A percentile compares a stretch with the other conserved stretches of the same genome.
These are phyloP conservation scores for Arremon aurantiirostris DNA, from an alignment of 2,797 vertebrate genomes.

Conservation along the genomic window DNA sequence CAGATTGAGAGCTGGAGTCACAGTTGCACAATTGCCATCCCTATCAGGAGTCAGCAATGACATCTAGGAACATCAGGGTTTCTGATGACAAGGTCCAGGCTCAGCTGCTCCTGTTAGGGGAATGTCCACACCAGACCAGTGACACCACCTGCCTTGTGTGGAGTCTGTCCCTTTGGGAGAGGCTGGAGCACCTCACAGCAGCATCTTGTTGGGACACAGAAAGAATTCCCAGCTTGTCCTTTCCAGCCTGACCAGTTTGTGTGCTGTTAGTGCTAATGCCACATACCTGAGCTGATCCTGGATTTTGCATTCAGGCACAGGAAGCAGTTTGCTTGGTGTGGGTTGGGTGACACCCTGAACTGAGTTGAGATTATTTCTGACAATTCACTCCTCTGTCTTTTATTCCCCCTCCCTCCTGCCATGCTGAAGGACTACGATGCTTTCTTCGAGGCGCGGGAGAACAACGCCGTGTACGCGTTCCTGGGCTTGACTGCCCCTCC, in stretches of 20 bases:
- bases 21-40: neutral
- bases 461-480: slow-evolving; percentile 92
- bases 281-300: accelerated
- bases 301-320: accelerated
- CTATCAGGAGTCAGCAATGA: neutral
- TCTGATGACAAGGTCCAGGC: neutral
- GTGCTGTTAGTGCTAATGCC: neutral
- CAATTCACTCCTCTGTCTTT: neutral
- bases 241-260: neutral
- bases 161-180: neutral
- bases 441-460: slow-evolving; percentile 95
- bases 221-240: neutral
- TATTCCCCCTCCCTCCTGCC: neutral
- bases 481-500: slow-evolving; percentile 93
- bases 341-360: neutral
- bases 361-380: neutral
- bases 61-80: neutral
- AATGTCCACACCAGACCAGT: accelerated
- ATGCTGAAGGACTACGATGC: slow-evolving; percentile 85
- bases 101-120: neutral
- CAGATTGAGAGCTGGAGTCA: neutral
- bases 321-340: neutral
- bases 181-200: neutral
- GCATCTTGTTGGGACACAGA: neutral
- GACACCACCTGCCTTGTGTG: neutral